Evolutionary conservation across 2,797 vertebrate genomes (phyloP).

Genomic region (Eupleurogrammus muticus): DNA sequence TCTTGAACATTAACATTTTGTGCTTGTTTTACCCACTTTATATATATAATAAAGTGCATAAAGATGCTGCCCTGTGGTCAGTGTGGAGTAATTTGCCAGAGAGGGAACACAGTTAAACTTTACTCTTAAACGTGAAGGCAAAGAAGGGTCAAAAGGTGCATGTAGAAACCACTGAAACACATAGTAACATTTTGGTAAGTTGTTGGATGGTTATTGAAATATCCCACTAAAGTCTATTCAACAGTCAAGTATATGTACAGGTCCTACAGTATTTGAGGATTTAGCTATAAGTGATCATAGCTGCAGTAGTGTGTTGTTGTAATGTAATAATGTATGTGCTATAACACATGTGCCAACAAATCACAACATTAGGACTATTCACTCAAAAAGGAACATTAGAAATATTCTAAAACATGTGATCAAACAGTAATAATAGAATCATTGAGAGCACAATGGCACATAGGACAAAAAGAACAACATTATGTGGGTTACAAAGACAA

Average conservation of each 20-base stretch:
- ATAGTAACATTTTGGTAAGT: too few relatives aligned
- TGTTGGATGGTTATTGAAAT: too few relatives aligned
- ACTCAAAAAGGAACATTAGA: background rate
- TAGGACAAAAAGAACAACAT: background rate
- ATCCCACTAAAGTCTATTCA: too few relatives aligned
- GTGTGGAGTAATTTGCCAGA: constrained; percentile 20
- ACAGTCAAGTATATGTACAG: too few relatives aligned
- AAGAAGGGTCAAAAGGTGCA: constrained; percentile 22
- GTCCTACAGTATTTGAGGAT: too few relatives aligned
- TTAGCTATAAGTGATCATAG: too few relatives aligned
- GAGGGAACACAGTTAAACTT: constrained; percentile 15
- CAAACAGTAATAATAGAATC: background rate
- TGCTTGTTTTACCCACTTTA: constrained; percentile 28
- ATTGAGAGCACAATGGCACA: background rate
- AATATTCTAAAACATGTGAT: background rate
- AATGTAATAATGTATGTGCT: too few relatives aligned
- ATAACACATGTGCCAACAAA: too few relatives aligned
- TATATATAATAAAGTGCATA: constrained; percentile 29
- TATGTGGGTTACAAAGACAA: background rate
- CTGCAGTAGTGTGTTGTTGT: too few relatives aligned
- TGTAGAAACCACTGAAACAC: too few relatives aligned
- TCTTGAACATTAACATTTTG: constrained; percentile 35
- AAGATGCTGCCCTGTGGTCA: background rate
- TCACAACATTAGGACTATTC: background rate
- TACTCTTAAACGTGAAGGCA: constrained; percentile 1